Conservation (phyloP, 2,797 vertebrate species). For the Platalea minor region DNA sequence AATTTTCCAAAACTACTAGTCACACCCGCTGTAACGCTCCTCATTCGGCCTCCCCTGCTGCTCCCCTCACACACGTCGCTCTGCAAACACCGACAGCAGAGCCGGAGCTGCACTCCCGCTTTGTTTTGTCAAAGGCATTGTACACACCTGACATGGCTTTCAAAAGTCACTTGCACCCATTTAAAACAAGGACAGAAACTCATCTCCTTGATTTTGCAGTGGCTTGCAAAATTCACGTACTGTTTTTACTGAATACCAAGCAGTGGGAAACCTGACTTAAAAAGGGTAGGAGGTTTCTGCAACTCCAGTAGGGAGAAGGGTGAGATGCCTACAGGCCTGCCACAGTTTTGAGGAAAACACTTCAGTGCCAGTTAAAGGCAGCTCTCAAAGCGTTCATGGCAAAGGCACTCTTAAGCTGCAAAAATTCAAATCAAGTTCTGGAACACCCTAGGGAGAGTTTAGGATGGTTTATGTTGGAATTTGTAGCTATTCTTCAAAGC, state of each 20-base stretch:
- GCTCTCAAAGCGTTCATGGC: background rate
- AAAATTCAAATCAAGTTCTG: background rate
- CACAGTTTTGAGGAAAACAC: background rate
- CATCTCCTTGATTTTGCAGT: background rate
- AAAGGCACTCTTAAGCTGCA: background rate
- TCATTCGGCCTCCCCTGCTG: background rate
- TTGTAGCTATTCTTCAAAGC: background rate
- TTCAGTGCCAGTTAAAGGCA: background rate
- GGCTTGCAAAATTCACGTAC: background rate
- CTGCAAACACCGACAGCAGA: background rate
- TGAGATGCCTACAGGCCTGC: background rate
- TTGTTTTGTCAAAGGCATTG: background rate
- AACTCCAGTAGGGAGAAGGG: background rate
- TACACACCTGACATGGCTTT: background rate
- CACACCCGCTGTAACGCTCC: accelerated
- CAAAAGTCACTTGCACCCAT: background rate
- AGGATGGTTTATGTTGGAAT: background rate
- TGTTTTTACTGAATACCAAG: background rate
- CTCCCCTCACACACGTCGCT: accelerated
- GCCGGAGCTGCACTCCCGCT: accelerated
- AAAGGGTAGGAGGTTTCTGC: background rate
- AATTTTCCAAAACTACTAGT: background rate
- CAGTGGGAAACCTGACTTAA: background rate
- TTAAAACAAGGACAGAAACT: background rate
- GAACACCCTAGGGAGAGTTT: background rate